Base-by-base conservation (phyloP, 2,888 invertebrate species). In the Tenthredo mesomela region DNA sequence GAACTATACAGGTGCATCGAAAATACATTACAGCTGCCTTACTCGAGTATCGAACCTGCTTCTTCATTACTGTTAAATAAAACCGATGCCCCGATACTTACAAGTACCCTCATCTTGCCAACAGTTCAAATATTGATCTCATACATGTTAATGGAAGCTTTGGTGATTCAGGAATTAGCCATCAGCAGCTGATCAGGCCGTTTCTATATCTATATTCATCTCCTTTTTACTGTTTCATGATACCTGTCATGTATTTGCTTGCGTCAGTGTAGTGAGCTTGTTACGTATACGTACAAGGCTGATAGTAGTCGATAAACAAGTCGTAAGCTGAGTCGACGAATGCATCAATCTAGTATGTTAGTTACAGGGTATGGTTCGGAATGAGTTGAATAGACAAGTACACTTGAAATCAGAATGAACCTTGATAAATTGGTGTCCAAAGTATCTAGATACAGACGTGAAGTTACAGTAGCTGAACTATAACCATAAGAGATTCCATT, bases 401-500 rank as follows among this genome's bases (percentile, higher is more conserved):
- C 29, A 33, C 18, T 67, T 67, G 67, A 18, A 67, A 67, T 33
- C 33, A 18, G 67, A 67, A 67, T 67, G 33, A 33, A 33, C 12
- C 33, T 67, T 67, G 33, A 67, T 67, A 18, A 33, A 67, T 67
- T 61, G 25, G 21, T 61, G 61, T 61, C 25, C 3, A 61, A 61
- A 67, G 18, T 67, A 67, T 18, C 6, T 29, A 33, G 15, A 6
- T 29, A 33, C 33, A 33, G 15, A 6, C 15, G 12, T 6, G 1
- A 1, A 67, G 15, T 1, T 67, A 29, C 77, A 29, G 33, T 77
- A 54, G 47, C 77, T 50, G n/a, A 54, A 54, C 50, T 89, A 91
- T 92, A 92, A 92, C 92, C 92, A 91, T 91, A 91, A 90, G 92
- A 91, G 91, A 90, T 91, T 90, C 92, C 91, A 90, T 91, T 90